Conservation (phyloP, 1,140 invertebrate genomes). For the Druon quercuslanigerum region DNA sequence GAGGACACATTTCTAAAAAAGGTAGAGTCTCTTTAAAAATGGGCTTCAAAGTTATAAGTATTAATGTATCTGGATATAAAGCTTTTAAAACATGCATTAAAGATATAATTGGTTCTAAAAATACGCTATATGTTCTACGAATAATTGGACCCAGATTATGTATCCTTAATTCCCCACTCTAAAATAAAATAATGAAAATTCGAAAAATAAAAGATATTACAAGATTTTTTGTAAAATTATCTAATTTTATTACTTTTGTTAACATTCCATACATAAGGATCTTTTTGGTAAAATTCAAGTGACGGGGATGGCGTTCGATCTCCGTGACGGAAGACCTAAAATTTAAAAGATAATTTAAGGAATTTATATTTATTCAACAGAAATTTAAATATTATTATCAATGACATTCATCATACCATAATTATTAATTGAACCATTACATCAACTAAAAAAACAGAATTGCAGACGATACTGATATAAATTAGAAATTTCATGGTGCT, state of each 20-base stretch:
- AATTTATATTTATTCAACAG: too few species aligned
- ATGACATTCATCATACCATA: too few species aligned
- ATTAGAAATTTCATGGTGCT: too few species aligned
- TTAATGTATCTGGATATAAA: background rate
- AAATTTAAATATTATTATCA: too few species aligned
- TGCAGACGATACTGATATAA: too few species aligned
- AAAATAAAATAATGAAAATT: background rate
- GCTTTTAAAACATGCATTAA: slow-evolving; percentile 2
- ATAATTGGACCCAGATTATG: background rate
- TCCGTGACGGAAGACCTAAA: background rate
- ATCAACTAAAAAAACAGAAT: too few species aligned
- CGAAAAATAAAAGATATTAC: background rate
- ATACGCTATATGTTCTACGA: background rate
- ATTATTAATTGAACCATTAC: too few species aligned
- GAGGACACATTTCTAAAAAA: background rate
- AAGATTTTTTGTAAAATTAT: background rate
- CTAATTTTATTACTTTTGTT: background rate
- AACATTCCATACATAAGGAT: background rate
- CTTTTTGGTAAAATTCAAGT: background rate
- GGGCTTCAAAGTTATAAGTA: background rate
- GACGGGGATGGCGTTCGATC: background rate
- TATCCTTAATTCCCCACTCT: background rate
- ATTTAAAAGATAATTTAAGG: background rate
- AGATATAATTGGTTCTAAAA: background rate
- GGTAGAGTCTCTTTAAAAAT: background rate